Evolutionary conservation across 2,113 vertebrate genomes (phyloP), one percentile per base, ranked within the genome.

Genomic region (Lichenostomus cassidix): DNA sequence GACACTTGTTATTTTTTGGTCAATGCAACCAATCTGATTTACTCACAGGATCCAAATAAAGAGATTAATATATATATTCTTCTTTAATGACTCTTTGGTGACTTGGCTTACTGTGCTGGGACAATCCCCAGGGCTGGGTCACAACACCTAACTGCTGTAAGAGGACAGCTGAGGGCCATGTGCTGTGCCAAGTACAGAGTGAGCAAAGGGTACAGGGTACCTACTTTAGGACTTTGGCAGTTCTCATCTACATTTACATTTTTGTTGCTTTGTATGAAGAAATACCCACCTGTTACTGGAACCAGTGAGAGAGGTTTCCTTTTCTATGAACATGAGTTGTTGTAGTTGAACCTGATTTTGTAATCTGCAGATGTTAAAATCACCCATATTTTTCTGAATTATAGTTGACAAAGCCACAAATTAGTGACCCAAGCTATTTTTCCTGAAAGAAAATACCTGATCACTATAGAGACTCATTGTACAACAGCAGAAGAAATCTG

Each of bases 401-500:
- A 90, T 78, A 95, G 87, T 96, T 94, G 93, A 78, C 83, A 97
- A 94, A 88, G 89, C 94, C 92, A 87, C 59, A 89, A 96, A 98
- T 96, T 94, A 97, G 89, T 97, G 98, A 97, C 94, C 92, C 78
- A 97, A 97, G 89, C 9, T 97, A 94, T 97, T 98, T 98, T 93
- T 96, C 91, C 83, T 94, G 84, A 95, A 97, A 95, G 71, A 56
- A 93, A 49, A 89, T 96, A 92, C 83, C 80, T 96, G 96, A 91
- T 79, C 89, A 94, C 18, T 86, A 24, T 3, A 94, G n/a, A 83
- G 8, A 85, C 21, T 50, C 23, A 39, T 90, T 95, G 96, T 98
- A 98, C 96, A 97, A 98, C 97, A 98, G 96, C 97, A 98, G 98
- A 97, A 97, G 95, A 97, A 97, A 98, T 97, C 96, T 98, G 97